A percentile compares a stretch with the other conserved stretches of the same genome.
phyloP scores from a whole-genome alignment of 2,888 invertebrate species.

The Caenorhabditis doughertyi region DNA sequence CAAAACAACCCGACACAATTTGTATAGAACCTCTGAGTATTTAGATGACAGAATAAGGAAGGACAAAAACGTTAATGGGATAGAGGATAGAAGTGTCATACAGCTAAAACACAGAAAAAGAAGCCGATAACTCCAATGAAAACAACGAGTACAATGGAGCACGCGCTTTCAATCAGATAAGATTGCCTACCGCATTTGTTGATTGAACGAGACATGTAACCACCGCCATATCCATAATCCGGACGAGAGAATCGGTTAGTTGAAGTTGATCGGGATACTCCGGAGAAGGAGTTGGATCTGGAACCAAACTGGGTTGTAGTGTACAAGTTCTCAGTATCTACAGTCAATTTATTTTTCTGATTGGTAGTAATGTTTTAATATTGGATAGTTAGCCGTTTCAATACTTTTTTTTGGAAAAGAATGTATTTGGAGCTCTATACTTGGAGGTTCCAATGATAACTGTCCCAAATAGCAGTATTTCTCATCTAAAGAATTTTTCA shows the following conservation, averaged over 20 bases:
- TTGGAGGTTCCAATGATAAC: too few relatives aligned
- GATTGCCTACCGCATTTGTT: constrained; percentile 77
- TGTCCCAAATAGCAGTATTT: too few relatives aligned
- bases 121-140: constrained; percentile 63
- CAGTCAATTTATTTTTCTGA: not conserved
- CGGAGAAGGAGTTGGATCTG: constrained; percentile 78
- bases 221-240: constrained; percentile 80
- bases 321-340: too few relatives aligned
- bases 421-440: too few relatives aligned
- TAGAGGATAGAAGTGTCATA: constrained; percentile 36
- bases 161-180: constrained; percentile 56
- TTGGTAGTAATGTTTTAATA: too few relatives aligned
- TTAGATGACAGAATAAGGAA: constrained; percentile 16
- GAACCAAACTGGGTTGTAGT: constrained; percentile 3
- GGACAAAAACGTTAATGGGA: constrained; percentile 32
- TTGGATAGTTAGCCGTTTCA: too few relatives aligned
- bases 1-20: constrained; percentile 62
- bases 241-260: constrained; percentile 72
- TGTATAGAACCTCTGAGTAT: constrained; percentile 30
- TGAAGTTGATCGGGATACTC: constrained; percentile 67
- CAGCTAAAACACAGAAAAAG: constrained; percentile 59
- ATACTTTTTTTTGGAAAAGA: too few relatives aligned
- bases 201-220: constrained; percentile 81
- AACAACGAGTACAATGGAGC: constrained; percentile 53
- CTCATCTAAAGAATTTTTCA: too few relatives aligned